Base-by-base conservation (phyloP, 1,140 invertebrate genomes). In the Ceratosolen solmsi region DNA sequence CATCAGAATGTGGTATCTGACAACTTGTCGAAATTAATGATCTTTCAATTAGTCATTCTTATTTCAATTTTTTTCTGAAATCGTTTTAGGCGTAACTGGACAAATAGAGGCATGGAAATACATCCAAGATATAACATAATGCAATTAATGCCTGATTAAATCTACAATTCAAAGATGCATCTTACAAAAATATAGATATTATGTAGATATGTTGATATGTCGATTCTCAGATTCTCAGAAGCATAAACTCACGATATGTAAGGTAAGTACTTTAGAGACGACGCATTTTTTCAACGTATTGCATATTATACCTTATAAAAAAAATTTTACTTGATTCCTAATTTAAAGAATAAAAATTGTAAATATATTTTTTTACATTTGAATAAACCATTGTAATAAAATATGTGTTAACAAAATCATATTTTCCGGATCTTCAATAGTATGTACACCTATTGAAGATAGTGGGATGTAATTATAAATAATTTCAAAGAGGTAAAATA, bases 51-150 rank as follows among this genome's bases (percentile, higher is more conserved):
- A 71, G 25, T 58, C 36, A 60, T 30, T 75, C 25, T 75, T 71
- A 60, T 82, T 56, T 82, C 74, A 82, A 77, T 72, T 78, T 60
- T 78, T 82, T 82, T 76, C 49, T 82, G 38, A 82, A 82, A 77
- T 73, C 56, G 33, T 82, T 82, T 82, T 82, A 82, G 80, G 80
- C 80, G 25, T 82, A 46, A 71, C 80, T 82, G 80, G 80, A 82
- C 33, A 54, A n/a, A 4, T 49, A 51, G 25, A 70, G 51, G 25
- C 30, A 60, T 49, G 80, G 65, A 78, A 46, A 78, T 72, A 49
- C 74, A 73, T 9, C 27, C n/a, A 17, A 63, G 56, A 51, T 73
- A 60, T 51, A 49, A 77, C 58, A 46, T 77, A 72, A 72, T 76
- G 30, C 27, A 38, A 51, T 56, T 70, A 70, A 68, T 41, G n/a